Base-by-base conservation (phyloP, 1,140 invertebrate species). In the Heliconius eleuchia region DNA sequence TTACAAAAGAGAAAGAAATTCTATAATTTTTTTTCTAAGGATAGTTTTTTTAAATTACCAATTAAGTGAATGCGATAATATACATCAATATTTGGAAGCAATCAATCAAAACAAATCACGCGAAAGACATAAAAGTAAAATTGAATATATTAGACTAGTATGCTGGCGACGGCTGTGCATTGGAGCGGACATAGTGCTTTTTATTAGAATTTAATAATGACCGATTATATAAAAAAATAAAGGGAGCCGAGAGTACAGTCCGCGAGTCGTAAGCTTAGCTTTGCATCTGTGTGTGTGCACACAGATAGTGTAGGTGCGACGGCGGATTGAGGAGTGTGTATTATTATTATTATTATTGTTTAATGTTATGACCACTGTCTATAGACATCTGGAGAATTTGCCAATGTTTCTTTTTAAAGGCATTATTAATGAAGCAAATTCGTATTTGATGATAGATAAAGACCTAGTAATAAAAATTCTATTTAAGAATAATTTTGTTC, bases 41-140 rank as follows among this genome's bases (percentile, higher is more conserved):
- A 66, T 27, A 2, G 23, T 66, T 66, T 66, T 66, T 30, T 5
- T 27, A 11, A 66, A 30, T 30, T 16, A 30, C 13, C 13, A 30
- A 66, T 27, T 27, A 66, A 66, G 8, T 72, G 37, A 37, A 72
- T 42, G 37, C 88, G 89, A 89, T 91, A 92, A 89, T 88, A 88
- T 90, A 89, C 87, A 90, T 92, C 89, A 94, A 92, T 93, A 93
- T 94, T 94, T 94, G 89, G 89, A 92, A 90, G 87, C 91, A 92
- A 93, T 94, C 90, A 92, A 93, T 94, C 91, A 94, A 91, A 94
- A 87, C 91, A 93, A 94, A 94, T 94, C 91, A 93, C 88, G 91
- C 89, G 91, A 92, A 93, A 92, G 91, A 91, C 89, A 93, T 92
- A 93, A 92, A 93, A 92, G 90, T 84, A 90, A 92, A 90, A 91